These are phyloP conservation scores for Pyrgus malvae DNA, from an alignment of 2,888 invertebrate species.

Conservation along the genomic window DNA sequence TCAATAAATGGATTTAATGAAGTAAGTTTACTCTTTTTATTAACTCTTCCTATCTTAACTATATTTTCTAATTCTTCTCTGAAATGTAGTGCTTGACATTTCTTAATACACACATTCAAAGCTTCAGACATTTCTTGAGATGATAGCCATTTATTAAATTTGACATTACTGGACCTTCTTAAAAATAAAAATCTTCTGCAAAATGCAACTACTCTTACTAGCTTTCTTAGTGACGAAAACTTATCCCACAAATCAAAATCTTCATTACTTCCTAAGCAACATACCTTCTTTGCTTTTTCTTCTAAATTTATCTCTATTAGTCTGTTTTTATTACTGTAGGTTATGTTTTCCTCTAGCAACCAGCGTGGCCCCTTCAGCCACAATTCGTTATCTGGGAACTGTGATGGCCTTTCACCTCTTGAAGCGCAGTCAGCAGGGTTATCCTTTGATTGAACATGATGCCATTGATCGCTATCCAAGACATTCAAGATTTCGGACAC, in stretches of 20 bases:
- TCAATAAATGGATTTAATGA: slow-evolving; percentile 35
- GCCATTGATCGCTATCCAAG: slow-evolving; percentile 32
- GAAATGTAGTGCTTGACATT: no score
- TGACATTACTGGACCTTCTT: neutral
- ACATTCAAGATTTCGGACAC: slow-evolving; percentile 32
- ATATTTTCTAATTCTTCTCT: slow-evolving; percentile 8
- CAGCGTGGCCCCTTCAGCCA: slow-evolving; percentile 34
- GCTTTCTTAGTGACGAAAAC: slow-evolving; percentile 28
- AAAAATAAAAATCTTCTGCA: slow-evolving; percentile 29
- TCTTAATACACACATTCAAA: no score
- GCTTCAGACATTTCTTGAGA: slow-evolving; percentile 21
- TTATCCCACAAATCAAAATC: slow-evolving; percentile 22
- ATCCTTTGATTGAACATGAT: neutral
- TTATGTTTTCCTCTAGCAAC: slow-evolving; percentile 15
- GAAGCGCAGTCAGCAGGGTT: slow-evolving; percentile 38
- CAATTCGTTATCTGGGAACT: slow-evolving; percentile 9
- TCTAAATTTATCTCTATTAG: slow-evolving; percentile 16
- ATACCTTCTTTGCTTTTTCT: slow-evolving; percentile 8
- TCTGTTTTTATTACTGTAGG: neutral
- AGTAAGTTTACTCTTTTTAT: slow-evolving; percentile 27
- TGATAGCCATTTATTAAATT: slow-evolving; percentile 13
- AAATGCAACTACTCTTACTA: slow-evolving; percentile 29
- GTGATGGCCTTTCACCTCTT: slow-evolving; percentile 21
- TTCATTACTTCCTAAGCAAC: neutral
- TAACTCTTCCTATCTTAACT: neutral